Evolutionary conservation across 2,113 vertebrate genomes (phyloP).

Genomic region (Ginglymostoma cirratum): DNA sequence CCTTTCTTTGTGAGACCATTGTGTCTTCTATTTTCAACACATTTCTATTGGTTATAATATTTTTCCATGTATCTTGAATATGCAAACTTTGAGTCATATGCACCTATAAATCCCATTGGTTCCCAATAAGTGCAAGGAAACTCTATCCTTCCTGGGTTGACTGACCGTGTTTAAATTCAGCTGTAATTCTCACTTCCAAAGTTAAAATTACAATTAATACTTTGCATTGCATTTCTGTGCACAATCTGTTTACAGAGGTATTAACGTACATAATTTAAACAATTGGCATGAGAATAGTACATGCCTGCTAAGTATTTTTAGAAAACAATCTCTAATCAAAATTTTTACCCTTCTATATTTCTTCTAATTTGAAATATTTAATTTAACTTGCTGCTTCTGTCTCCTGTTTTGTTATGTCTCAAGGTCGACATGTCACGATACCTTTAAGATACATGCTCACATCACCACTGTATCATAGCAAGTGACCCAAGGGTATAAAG

Average conservation of each 20-base stretch:
- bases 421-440: too few relatives aligned
- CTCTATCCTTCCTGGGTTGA: neutral
- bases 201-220: neutral
- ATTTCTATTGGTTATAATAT: neutral
- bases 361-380: neutral
- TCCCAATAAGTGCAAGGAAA: neutral
- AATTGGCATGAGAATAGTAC: neutral
- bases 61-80: neutral
- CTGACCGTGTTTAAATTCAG: neutral
- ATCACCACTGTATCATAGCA: too few relatives aligned
- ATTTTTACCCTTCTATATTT: neutral
- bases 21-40: neutral
- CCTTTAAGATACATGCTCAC: too few relatives aligned
- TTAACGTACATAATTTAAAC: neutral
- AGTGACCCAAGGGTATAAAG: too few relatives aligned
- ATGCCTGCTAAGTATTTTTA: neutral
- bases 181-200: neutral
- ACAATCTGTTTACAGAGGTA: neutral
- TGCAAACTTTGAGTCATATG: neutral
- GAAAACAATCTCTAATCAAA: neutral
- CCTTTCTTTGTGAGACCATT: neutral
- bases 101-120: neutral
- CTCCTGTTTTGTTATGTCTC: neutral
- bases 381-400: neutral
- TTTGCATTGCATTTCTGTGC: neutral